A percentile compares a stretch with the other conserved stretches of the same genome.
These are phyloP conservation scores for Stenurella melanura DNA, from an alignment of 2,888 invertebrate species.

Conservation along the genomic window DNA sequence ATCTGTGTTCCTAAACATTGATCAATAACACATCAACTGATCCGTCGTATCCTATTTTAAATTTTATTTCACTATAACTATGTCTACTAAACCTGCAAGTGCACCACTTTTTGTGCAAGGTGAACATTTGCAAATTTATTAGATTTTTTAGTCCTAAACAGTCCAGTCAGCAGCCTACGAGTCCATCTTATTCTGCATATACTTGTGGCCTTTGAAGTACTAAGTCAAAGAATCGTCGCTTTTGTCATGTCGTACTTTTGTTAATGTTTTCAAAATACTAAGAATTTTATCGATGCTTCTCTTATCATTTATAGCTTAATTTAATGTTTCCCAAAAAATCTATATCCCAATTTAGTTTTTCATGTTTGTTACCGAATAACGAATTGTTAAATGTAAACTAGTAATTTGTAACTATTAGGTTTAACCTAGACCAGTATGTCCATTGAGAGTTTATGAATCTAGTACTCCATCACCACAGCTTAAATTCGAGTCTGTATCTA, in stretches of 20 bases:
- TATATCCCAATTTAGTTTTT: no score
- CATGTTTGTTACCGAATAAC: no score
- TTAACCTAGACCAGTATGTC: no score
- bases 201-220: constrained; percentile 33
- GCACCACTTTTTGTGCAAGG: constrained; percentile 1
- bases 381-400: no score
- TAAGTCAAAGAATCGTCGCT: background rate
- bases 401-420: no score
- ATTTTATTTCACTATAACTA: constrained; percentile 45
- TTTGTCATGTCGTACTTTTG: background rate
- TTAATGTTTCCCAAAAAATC: no score
- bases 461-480: background rate
- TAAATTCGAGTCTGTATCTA: background rate
- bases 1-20: constrained; percentile 51
- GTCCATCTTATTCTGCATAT: constrained; percentile 25
- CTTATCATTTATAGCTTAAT: no score
- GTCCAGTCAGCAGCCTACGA: constrained; percentile 42
- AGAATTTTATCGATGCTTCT: background rate
- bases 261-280: background rate
- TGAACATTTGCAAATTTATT: constrained; percentile 39
- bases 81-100: constrained; percentile 43
- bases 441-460: no score
- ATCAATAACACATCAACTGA: constrained; percentile 70
- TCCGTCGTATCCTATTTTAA: constrained; percentile 56
- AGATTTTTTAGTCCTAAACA: constrained; percentile 36